phyloP scores from a whole-genome alignment of 2,888 invertebrate genomes.

The Lordiphosa fenestrarum region DNA sequence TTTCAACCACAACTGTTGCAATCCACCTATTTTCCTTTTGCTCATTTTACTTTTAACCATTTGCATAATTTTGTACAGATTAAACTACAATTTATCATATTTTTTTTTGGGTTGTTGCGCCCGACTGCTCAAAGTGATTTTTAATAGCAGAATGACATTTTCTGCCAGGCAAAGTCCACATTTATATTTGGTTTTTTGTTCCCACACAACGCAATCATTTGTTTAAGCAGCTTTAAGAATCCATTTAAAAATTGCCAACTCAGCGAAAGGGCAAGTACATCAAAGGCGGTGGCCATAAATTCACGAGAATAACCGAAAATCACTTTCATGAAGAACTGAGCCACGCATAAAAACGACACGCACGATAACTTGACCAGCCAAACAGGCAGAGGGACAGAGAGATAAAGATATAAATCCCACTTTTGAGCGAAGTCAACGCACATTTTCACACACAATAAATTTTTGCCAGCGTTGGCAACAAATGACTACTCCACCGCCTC shows the following conservation, averaged over 20 bases:
- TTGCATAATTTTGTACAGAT: slow-evolving; percentile 70
- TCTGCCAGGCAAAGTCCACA: slow-evolving; percentile 38
- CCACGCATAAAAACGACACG: slow-evolving; percentile 53
- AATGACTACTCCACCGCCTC: slow-evolving; percentile 22
- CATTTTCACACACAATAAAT: slow-evolving; percentile 75
- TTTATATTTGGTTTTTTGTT: slow-evolving; percentile 29
- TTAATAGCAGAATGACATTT: slow-evolving; percentile 58
- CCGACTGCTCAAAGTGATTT: slow-evolving; percentile 69
- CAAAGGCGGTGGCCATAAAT: slow-evolving; percentile 62
- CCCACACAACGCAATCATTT: slow-evolving; percentile 1
- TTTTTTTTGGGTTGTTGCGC: slow-evolving; percentile 50
- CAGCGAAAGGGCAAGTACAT: slow-evolving; percentile 53
- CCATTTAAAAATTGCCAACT: slow-evolving; percentile 38
- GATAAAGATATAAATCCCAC: slow-evolving; percentile 57
- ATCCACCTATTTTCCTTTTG: slow-evolving; percentile 8
- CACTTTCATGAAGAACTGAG: slow-evolving; percentile 38
- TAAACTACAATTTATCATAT: slow-evolving; percentile 73
- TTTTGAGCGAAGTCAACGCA: slow-evolving; percentile 71
- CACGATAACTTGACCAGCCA: slow-evolving; percentile 69
- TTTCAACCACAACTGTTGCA: neutral
- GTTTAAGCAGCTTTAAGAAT: slow-evolving; percentile 26
- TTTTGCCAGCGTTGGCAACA: slow-evolving; percentile 65
- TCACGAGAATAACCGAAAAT: slow-evolving; percentile 57
- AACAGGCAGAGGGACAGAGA: slow-evolving; percentile 4
- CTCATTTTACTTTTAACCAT: slow-evolving; percentile 45